These are phyloP conservation scores for Mystacornis crossleyi DNA, from an alignment of 2,113 vertebrate species.

Conservation along the genomic window DNA sequence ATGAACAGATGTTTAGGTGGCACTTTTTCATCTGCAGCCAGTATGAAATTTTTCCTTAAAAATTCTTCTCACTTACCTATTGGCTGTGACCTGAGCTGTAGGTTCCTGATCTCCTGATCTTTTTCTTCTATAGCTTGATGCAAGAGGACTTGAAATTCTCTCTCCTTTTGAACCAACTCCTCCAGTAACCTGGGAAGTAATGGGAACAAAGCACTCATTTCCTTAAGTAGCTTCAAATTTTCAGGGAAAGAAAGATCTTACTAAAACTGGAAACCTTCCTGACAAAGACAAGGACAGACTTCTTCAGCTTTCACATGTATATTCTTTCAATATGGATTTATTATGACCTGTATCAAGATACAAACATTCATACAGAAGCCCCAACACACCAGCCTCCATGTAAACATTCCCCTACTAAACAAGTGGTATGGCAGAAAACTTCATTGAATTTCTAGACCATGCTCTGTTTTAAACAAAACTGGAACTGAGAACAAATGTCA, in stretches of 20 bases:
- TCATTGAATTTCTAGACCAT: not conserved
- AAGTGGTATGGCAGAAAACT: not conserved
- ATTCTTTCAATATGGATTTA: not conserved
- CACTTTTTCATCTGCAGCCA: not conserved
- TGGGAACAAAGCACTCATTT: not conserved
- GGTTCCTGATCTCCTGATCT: constrained; percentile 90
- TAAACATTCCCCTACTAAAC: not conserved
- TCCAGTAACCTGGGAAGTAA: constrained; percentile 84
- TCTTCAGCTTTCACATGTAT: not conserved
- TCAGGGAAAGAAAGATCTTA: not conserved
- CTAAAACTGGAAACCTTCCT: not conserved
- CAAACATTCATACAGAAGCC: not conserved
- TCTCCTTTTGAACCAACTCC: constrained; percentile 91
- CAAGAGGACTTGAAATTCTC: constrained; percentile 91
- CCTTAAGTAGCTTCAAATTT: not conserved
- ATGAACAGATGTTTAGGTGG: not conserved
- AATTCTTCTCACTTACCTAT: constrained; percentile 75
- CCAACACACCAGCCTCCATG: not conserved
- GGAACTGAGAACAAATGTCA: not conserved
- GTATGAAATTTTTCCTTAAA: not conserved
- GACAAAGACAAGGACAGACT: not conserved
- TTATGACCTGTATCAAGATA: not conserved
- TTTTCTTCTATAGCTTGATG: constrained; percentile 94
- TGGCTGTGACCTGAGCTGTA: constrained; percentile 85
- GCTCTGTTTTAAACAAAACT: not conserved